phyloP scores from a whole-genome alignment of 2,113 vertebrate genomes.

The Peucedramus taeniatus region DNA sequence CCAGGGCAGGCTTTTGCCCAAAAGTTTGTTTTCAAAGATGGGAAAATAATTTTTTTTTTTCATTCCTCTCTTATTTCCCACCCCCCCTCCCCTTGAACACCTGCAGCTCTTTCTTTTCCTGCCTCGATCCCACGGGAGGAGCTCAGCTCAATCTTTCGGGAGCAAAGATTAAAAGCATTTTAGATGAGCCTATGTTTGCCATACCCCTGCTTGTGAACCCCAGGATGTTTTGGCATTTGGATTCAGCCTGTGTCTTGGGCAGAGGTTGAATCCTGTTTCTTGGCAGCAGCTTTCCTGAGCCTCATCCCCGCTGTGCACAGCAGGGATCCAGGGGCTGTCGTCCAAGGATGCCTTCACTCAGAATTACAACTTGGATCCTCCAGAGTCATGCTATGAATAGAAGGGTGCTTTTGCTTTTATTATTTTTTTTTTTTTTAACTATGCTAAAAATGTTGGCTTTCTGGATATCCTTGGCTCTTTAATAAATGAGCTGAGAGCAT shows the following conservation, averaged over 20 bases:
- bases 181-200: background rate
- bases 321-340: background rate
- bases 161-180: constrained; percentile 38
- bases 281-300: background rate
- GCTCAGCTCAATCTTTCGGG: too few relatives aligned
- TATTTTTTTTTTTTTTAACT: background rate
- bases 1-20: background rate
- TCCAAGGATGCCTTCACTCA: constrained; percentile 41
- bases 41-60: background rate
- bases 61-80: background rate
- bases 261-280: background rate
- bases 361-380: constrained; percentile 31
- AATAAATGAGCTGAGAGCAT: background rate
- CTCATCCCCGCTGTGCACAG: constrained; percentile 22
- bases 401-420: background rate
- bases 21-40: background rate
- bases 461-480: background rate
- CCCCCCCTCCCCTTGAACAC: fast-evolving
- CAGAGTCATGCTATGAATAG: background rate
- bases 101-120: background rate
- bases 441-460: background rate
- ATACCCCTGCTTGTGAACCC: background rate
- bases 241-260: background rate
- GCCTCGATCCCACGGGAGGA: background rate
- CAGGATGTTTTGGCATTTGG: background rate